These are phyloP conservation scores for Ferrisia virgata DNA, from an alignment of 2,888 invertebrate species.

Conservation along the genomic window DNA sequence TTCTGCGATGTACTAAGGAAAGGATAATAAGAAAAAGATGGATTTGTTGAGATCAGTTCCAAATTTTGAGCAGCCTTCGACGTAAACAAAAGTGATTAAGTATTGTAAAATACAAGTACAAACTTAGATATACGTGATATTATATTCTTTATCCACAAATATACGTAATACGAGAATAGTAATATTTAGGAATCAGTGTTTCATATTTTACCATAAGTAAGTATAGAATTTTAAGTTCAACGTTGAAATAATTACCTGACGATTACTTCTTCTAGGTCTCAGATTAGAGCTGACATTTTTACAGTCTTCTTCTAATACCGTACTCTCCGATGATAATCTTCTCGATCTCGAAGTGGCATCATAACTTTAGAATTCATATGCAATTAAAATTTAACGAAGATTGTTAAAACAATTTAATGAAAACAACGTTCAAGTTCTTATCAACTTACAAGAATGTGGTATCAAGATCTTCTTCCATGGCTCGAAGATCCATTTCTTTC, in stretches of 20 bases:
- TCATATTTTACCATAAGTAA: no score
- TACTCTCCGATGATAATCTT: background rate
- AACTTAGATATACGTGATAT: no score
- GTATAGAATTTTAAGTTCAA: background rate
- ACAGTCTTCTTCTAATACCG: background rate
- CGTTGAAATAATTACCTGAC: background rate
- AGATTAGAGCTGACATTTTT: background rate
- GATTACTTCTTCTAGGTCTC: background rate
- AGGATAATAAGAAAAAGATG: background rate
- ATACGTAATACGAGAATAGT: no score
- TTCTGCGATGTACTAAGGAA: background rate
- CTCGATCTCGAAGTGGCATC: background rate
- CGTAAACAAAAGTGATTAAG: background rate
- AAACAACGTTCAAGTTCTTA: background rate
- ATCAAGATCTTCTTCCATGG: background rate
- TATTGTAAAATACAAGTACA: no score
- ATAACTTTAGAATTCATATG: background rate
- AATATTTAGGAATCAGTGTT: no score
- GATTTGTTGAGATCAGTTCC: slow-evolving; percentile 1
- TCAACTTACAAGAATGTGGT: background rate
- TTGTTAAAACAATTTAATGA: background rate
- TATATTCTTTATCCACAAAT: no score
- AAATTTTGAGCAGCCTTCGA: background rate
- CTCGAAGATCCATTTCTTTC: background rate
- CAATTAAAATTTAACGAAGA: background rate